These are phyloP conservation scores for Tamias sibiricus DNA, from an alignment of 2,113 vertebrate genomes.

Conservation along the genomic window DNA sequence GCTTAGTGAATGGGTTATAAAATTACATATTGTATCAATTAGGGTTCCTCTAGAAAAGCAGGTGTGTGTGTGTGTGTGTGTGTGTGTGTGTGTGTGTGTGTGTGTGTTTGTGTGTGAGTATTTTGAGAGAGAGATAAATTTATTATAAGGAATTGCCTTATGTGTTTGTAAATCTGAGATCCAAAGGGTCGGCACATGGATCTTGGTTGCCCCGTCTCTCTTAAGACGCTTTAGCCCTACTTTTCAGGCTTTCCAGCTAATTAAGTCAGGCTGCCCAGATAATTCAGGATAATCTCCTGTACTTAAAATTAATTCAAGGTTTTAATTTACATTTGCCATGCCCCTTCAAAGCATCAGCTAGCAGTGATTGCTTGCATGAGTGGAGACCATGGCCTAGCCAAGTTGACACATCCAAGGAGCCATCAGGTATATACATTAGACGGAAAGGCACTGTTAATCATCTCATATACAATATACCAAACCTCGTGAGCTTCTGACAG, in stretches of 20 bases:
- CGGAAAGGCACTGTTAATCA: not conserved
- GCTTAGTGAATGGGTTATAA: not conserved
- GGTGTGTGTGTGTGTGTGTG: not conserved
- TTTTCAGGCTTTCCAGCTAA: not conserved
- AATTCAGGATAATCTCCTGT: not conserved
- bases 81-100: too few species aligned
- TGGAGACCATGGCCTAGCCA: not conserved
- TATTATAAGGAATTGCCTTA: not conserved
- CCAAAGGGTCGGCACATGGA: not conserved
- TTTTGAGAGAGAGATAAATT: not conserved
- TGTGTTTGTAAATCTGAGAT: not conserved
- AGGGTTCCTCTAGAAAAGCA: not conserved
- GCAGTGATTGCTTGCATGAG: not conserved
- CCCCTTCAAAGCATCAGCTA: not conserved
- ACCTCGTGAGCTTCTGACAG: not conserved
- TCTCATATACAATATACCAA: not conserved
- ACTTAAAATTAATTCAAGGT: not conserved
- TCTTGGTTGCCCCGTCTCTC: not conserved
- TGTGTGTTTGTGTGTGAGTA: too few species aligned
- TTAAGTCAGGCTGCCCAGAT: not conserved
- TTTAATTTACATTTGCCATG: not conserved
- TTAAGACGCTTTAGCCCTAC: not conserved
- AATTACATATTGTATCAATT: not conserved
- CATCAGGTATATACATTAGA: not conserved
- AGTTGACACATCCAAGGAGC: not conserved